These are phyloP conservation scores for Lithodes maja DNA, from an alignment of 2,888 invertebrate genomes.

Conservation along the genomic window DNA sequence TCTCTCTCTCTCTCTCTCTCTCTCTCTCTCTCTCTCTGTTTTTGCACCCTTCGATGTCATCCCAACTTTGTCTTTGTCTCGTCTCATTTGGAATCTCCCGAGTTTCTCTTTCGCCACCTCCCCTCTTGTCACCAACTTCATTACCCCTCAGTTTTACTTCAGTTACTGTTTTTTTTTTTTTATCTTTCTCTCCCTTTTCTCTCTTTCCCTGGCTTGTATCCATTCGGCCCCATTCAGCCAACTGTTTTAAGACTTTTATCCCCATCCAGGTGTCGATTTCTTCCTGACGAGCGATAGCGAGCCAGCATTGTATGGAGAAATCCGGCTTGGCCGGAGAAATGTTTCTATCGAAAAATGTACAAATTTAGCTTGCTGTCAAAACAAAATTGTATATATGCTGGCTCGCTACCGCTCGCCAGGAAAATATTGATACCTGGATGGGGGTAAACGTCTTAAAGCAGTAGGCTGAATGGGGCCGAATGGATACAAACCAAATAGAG, in stretches of 20 bases:
- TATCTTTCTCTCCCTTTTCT: slow-evolving; percentile 6
- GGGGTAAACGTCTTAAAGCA: too few species aligned
- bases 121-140: not conserved
- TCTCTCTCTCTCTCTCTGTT: not conserved
- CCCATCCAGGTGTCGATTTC: not conserved
- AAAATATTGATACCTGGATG: too few species aligned
- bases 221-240: not conserved
- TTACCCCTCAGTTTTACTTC: slow-evolving; percentile 1
- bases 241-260: not conserved
- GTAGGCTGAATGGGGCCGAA: too few species aligned
- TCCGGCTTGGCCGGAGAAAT: too few species aligned
- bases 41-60: not conserved
- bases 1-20: not conserved
- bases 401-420: too few species aligned
- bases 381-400: too few species aligned
- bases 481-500: too few species aligned
- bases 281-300: too few species aligned
- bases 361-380: too few species aligned
- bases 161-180: not conserved
- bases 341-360: too few species aligned
- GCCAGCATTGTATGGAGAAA: too few species aligned
- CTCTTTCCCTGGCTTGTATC: not conserved
- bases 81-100: too few species aligned
- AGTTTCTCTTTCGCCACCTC: not conserved
- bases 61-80: not conserved